phyloP scores from a whole-genome alignment of 64 coral and sea anemone species.

The Porites lutea region DNA sequence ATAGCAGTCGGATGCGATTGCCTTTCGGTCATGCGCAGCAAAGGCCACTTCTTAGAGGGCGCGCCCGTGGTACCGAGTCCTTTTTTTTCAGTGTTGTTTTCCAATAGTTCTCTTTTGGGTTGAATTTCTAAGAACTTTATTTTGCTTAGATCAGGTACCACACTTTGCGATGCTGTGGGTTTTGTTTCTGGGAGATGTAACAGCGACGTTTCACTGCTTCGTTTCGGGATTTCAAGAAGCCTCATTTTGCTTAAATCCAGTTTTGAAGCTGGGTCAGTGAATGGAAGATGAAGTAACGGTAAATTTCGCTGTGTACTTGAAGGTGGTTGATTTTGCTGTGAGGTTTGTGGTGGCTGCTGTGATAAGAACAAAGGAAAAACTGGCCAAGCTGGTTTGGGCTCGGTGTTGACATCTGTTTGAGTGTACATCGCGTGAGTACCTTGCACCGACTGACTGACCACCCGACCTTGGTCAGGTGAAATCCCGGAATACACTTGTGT shows the following conservation, averaged over 20 bases:
- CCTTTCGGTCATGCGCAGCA: conserved; percentile 30
- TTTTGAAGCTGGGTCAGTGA: not conserved
- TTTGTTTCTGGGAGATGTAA: conserved; percentile 32
- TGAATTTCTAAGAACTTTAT: conserved; percentile 54
- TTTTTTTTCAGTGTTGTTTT: not conserved
- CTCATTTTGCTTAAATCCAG: conserved; percentile 36
- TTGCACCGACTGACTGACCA: not conserved
- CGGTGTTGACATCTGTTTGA: not conserved
- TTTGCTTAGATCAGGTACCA: conserved; percentile 44
- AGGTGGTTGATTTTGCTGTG: conserved; percentile 3
- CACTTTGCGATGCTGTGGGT: not conserved
- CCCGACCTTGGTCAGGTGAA: not conserved
- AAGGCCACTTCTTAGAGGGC: not conserved
- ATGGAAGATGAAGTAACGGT: conserved; percentile 55
- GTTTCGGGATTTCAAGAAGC: conserved; percentile 24
- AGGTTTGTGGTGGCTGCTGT: not conserved
- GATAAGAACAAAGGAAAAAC: conserved; percentile 1
- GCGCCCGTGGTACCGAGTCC: not conserved
- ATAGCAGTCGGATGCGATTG: not conserved
- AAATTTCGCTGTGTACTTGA: not conserved
- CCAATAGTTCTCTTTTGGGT: not conserved
- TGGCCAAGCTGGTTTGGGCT: not conserved
- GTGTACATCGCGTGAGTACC: not conserved
- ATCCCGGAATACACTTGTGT: not conserved
- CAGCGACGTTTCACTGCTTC: not conserved